Conservation (phyloP, 2,797 vertebrate genomes). For the Sebastes hubbsi region DNA sequence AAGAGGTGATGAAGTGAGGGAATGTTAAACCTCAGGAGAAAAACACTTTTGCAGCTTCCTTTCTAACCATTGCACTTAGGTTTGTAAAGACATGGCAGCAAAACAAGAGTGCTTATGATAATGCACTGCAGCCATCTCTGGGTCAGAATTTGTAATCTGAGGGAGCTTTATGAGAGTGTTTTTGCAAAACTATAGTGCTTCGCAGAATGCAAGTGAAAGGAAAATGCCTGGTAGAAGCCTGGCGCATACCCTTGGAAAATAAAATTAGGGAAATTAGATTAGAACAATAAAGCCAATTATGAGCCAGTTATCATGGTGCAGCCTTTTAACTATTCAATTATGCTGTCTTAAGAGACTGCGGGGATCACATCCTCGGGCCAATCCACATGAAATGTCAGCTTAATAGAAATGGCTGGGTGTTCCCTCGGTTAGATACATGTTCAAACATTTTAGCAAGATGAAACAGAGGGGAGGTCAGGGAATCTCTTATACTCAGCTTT, state of each 20-base stretch:
- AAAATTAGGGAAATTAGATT: constrained; percentile 67
- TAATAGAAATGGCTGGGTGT: constrained; percentile 33
- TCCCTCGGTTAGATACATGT: constrained; percentile 28
- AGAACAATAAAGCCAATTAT: constrained; percentile 55
- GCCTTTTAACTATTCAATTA: constrained; percentile 65
- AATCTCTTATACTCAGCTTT: neutral
- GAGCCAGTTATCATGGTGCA: constrained; percentile 28
- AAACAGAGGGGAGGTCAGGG: constrained; percentile 17
- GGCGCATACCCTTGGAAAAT: constrained; percentile 47
- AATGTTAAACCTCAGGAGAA: constrained; percentile 48
- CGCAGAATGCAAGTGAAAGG: constrained; percentile 6
- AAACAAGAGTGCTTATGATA: constrained; percentile 27
- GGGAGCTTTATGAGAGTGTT: constrained; percentile 22
- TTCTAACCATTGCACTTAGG: constrained; percentile 11
- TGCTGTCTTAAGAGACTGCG: constrained; percentile 23
- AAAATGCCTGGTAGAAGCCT: constrained; percentile 33
- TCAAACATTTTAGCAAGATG: constrained; percentile 25
- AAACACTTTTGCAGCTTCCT: constrained; percentile 25
- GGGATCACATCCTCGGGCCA: constrained; percentile 35
- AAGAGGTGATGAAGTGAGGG: constrained; percentile 49
- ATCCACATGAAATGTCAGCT: constrained; percentile 30
- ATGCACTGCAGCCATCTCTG: constrained; percentile 8
- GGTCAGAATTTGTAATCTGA: constrained; percentile 14
- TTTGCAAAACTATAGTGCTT: constrained; percentile 13
- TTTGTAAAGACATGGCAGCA: constrained; percentile 32